phyloP scores from a whole-genome alignment of 2,113 vertebrate species.

The Pygoscelis adeliae region DNA sequence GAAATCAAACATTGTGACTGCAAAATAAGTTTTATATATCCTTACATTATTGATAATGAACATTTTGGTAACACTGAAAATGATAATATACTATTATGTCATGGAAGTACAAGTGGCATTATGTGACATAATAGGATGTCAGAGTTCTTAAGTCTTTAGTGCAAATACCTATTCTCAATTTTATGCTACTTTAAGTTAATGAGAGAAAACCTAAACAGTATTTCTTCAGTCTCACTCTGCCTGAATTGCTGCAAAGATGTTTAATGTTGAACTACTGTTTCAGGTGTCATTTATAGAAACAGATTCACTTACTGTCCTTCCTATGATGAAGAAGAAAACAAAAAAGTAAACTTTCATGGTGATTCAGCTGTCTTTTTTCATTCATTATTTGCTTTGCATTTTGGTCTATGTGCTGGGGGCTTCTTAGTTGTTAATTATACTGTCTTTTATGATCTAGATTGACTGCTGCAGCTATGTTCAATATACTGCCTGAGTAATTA shows the following conservation, averaged over 20 bases:
- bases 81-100: background rate
- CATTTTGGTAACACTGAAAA: background rate
- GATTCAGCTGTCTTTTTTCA: fast-evolving
- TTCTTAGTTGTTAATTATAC: background rate
- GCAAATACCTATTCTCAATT: background rate
- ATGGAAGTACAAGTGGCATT: background rate
- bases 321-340: background rate
- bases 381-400: background rate
- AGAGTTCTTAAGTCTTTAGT: background rate
- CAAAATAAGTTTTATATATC: background rate
- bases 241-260: background rate
- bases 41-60: background rate
- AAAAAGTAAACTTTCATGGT: background rate
- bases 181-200: background rate
- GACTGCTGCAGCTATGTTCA: background rate
- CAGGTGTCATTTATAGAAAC: background rate
- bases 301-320: background rate
- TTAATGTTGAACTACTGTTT: background rate
- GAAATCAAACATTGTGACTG: background rate
- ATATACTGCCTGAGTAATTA: background rate
- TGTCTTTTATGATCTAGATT: background rate
- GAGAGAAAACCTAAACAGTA: background rate
- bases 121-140: background rate
- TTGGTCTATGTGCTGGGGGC: background rate
- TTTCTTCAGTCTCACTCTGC: background rate